phyloP scores from a whole-genome alignment of 1,140 invertebrate species.

The Orius laevigatus region DNA sequence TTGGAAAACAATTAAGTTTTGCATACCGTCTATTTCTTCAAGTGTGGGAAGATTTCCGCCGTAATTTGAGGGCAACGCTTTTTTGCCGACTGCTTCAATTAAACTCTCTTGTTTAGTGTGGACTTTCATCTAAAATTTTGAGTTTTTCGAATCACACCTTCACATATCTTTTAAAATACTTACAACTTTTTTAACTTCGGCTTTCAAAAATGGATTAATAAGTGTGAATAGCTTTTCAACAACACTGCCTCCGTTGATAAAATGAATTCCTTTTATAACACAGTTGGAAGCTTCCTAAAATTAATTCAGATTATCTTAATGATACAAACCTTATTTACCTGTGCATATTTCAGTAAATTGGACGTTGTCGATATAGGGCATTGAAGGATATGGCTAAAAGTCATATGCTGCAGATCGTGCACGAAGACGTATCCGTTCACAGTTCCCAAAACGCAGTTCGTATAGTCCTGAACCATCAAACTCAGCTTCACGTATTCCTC shows the following conservation, averaged over 20 bases:
- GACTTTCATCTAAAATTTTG: slow-evolving; percentile 16
- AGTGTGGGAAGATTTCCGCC: slow-evolving; percentile 14
- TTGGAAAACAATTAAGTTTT: background rate
- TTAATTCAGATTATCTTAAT: no score
- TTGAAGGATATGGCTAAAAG: slow-evolving; percentile 16
- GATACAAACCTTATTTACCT: slow-evolving; percentile 18
- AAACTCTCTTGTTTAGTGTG: slow-evolving; percentile 17
- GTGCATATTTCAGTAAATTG: slow-evolving; percentile 13
- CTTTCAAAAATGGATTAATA: slow-evolving; percentile 45
- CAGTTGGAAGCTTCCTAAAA: slow-evolving; percentile 37
- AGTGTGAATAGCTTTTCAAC: slow-evolving; percentile 41
- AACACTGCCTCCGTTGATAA: slow-evolving; percentile 41
- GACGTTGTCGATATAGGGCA: slow-evolving; percentile 5
- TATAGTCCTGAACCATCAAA: slow-evolving; percentile 18
- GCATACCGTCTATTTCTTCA: slow-evolving; percentile 16
- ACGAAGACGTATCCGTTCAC: slow-evolving; percentile 19
- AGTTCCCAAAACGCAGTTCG: slow-evolving; percentile 15
- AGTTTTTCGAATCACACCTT: slow-evolving; percentile 2
- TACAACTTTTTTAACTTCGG: slow-evolving; percentile 42
- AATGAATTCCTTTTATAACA: slow-evolving; percentile 39
- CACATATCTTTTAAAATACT: no score
- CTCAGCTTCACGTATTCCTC: background rate
- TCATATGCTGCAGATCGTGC: slow-evolving; percentile 17
- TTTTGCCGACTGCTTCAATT: slow-evolving; percentile 11
- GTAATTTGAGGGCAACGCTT: slow-evolving; percentile 18